These are phyloP conservation scores for Cherax destructor DNA, from an alignment of 1,140 invertebrate species.

Conservation along the genomic window DNA sequence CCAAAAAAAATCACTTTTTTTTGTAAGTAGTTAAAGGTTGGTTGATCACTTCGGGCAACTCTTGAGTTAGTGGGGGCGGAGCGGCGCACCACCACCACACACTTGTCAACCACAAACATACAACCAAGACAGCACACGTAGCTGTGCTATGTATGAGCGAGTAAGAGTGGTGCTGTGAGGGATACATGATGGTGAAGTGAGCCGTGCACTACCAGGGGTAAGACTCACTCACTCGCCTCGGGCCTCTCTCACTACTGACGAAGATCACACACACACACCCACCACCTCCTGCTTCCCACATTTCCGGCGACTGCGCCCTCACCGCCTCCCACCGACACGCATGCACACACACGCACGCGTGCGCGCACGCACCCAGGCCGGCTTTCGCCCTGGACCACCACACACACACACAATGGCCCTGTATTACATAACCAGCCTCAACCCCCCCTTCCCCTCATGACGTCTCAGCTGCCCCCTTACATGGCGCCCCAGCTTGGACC, in stretches of 20 bases:
- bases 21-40: no score
- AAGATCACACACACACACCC: background rate
- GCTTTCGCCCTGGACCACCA: background rate
- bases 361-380: conserved; percentile 1
- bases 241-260: background rate
- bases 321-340: conserved; percentile 4
- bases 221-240: background rate
- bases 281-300: background rate
- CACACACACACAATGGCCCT: conserved; percentile 4
- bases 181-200: background rate
- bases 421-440: background rate
- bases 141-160: no score
- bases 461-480: no score
- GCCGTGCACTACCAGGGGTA: background rate
- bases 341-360: background rate
- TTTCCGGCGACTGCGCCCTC: background rate
- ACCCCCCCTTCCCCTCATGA: background rate
- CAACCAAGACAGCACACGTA: no score
- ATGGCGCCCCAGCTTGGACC: no score
- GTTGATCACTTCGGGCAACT: no score
- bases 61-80: no score
- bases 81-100: no score
- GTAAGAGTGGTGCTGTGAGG: no score
- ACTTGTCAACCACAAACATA: no score
- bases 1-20: no score